phyloP scores from a whole-genome alignment of 2,797 vertebrate species.

The Odontamblyopus rebecca region DNA sequence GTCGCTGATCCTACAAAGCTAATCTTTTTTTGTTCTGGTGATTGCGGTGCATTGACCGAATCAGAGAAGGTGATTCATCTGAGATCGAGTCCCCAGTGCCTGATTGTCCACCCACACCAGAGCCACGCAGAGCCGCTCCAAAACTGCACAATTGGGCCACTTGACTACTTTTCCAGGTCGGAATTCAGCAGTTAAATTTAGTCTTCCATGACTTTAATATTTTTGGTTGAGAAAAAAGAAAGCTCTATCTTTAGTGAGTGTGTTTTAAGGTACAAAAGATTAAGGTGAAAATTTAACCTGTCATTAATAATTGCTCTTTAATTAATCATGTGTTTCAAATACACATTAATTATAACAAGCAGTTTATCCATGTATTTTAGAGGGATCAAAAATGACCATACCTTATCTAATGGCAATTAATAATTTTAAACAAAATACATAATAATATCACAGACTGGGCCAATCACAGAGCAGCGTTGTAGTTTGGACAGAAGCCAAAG shows the following conservation, averaged over 20 bases:
- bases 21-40: conserved; percentile 23
- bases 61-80: conserved; percentile 36
- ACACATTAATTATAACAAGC: too few relatives aligned
- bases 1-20: conserved; percentile 17
- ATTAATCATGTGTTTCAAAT: too few relatives aligned
- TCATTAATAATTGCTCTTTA: too few relatives aligned
- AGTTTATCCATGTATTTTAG: too few relatives aligned
- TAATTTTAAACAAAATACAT: too few relatives aligned
- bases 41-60: conserved; percentile 40
- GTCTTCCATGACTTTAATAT: conserved; percentile 19
- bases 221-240: conserved; percentile 8
- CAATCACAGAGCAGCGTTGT: too few relatives aligned
- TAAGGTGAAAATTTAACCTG: too few relatives aligned
- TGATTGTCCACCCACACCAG: conserved; percentile 13
- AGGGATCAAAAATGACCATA: too few relatives aligned
- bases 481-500: too few relatives aligned
- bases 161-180: conserved; percentile 22
- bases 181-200: conserved; percentile 13
- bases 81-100: conserved; percentile 13
- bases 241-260: conserved; percentile 19
- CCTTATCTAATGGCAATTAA: too few relatives aligned
- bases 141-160: conserved; percentile 2
- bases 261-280: too few relatives aligned
- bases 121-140: conserved; percentile 8
- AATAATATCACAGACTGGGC: too few relatives aligned